Percentiles rank a stretch among this genome's conserved stretches.
Conservation (phyloP, 1,140 invertebrate species). For the Caenorhabditis tropicalis region DNA sequence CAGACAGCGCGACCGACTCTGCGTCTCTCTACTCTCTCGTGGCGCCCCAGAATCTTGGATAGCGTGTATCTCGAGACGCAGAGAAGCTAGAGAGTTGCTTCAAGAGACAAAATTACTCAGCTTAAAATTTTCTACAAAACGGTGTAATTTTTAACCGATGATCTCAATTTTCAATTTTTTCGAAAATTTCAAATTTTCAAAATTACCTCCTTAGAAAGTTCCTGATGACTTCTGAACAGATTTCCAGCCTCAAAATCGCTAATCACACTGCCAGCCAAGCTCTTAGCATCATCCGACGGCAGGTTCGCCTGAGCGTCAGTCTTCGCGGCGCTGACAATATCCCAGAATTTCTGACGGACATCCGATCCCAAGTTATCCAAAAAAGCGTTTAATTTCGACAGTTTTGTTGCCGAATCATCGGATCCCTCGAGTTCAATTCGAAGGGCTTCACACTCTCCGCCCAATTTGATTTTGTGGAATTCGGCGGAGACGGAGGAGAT, state of each 20-base stretch:
- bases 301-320: background rate
- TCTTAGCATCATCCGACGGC: background rate
- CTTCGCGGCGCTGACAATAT: background rate
- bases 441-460: background rate
- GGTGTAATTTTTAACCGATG: no score
- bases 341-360: slow-evolving; percentile 23
- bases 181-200: background rate
- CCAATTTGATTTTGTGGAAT: background rate
- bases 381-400: background rate
- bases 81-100: background rate
- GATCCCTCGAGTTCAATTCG: background rate
- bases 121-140: no score
- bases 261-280: background rate
- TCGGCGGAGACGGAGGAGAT: background rate
- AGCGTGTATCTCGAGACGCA: background rate
- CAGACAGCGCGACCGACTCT: background rate
- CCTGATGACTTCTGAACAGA: background rate
- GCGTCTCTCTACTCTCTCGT: background rate
- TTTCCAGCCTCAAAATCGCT: slow-evolving; percentile 7
- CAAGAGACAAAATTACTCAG: no score
- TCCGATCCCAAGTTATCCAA: background rate
- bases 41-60: no score
- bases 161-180: no score
- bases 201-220: background rate
- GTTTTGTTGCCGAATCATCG: background rate